These are phyloP conservation scores for Malachius bipustulatus DNA, from an alignment of 2,888 invertebrate species.

Conservation along the genomic window DNA sequence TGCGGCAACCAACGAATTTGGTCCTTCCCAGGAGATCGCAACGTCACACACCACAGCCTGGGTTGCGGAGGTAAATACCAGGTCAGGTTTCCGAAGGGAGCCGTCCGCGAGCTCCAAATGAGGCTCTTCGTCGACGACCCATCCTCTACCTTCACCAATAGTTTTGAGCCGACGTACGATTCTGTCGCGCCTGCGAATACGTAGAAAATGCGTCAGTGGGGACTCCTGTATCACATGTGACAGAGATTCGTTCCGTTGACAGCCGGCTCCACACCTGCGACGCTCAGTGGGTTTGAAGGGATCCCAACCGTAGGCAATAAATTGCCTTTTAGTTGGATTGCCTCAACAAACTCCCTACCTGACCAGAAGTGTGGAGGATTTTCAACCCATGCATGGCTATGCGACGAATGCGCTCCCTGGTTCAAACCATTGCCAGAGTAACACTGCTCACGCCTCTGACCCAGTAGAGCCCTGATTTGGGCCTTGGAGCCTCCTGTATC, in stretches of 20 bases:
- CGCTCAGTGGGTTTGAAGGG: constrained; percentile 22
- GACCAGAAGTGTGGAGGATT: constrained; percentile 21
- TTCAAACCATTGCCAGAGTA: constrained; percentile 19
- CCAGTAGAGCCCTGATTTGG: constrained; percentile 5
- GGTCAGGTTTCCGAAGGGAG: constrained; percentile 13
- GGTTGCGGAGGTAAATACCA: constrained; percentile 8
- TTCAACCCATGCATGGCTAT: constrained; percentile 10
- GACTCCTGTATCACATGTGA: constrained; percentile 22
- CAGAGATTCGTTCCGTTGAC: constrained; percentile 18
- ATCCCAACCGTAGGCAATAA: constrained; percentile 24
- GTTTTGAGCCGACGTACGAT: constrained; percentile 12
- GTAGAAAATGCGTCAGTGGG: constrained; percentile 15
- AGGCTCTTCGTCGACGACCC: constrained; percentile 18
- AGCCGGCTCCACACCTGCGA: constrained; percentile 20
- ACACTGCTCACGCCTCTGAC: constrained; percentile 9
- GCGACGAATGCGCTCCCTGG: too few relatives aligned
- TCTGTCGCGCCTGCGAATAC: constrained; percentile 15
- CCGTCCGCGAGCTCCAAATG: constrained; percentile 16
- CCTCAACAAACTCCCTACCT: constrained; percentile 20
- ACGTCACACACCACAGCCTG: constrained; percentile 12
- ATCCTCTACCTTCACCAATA: constrained; percentile 16
- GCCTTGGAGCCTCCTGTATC: constrained; percentile 4
- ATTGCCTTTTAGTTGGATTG: constrained; percentile 23
- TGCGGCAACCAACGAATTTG: constrained; percentile 7
- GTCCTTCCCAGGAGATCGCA: constrained; percentile 12